Evolutionary conservation across 2,113 vertebrate genomes (phyloP).

Genomic region (Thunnus thynnus): DNA sequence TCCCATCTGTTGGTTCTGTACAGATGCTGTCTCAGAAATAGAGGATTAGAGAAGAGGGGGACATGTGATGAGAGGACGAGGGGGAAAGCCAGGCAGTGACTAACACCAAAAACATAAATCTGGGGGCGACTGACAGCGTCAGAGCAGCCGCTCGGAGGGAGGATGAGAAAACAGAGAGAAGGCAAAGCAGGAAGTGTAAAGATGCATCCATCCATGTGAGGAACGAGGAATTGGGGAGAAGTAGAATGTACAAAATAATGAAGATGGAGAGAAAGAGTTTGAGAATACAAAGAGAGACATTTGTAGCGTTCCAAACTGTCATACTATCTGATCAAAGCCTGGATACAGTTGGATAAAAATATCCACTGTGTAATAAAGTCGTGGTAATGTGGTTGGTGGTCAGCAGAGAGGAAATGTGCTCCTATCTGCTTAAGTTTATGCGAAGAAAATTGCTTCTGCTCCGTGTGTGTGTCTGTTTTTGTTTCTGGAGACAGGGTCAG

Average conservation of each 20-base stretch:
- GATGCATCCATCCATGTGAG: conserved; percentile 25
- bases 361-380: not conserved
- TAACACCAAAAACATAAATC: conserved; percentile 61
- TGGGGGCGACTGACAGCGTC: conserved; percentile 53
- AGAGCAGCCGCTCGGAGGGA: conserved; percentile 62
- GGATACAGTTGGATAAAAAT: conserved; percentile 17
- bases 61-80: conserved; percentile 46
- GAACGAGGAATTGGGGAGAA: conserved; percentile 5
- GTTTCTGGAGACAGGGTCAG: not conserved
- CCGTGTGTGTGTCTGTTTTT: not conserved
- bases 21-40: conserved; percentile 73
- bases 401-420: not conserved
- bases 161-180: conserved; percentile 48
- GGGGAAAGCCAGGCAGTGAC: conserved; percentile 53
- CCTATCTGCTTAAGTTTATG: not conserved
- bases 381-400: not conserved
- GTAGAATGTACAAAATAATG: conserved; percentile 38
- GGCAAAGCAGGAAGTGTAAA: conserved; percentile 12
- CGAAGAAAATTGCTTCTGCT: not conserved
- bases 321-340: conserved; percentile 13
- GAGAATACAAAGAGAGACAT: conserved; percentile 15
- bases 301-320: not conserved
- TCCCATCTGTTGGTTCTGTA: conserved; percentile 60
- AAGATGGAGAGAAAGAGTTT: not conserved
- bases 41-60: conserved; percentile 63